A percentile compares a stretch with the other conserved stretches of the same genome.
phyloP scores from a whole-genome alignment of 2,888 invertebrate genomes.

The Brenthis ino region DNA sequence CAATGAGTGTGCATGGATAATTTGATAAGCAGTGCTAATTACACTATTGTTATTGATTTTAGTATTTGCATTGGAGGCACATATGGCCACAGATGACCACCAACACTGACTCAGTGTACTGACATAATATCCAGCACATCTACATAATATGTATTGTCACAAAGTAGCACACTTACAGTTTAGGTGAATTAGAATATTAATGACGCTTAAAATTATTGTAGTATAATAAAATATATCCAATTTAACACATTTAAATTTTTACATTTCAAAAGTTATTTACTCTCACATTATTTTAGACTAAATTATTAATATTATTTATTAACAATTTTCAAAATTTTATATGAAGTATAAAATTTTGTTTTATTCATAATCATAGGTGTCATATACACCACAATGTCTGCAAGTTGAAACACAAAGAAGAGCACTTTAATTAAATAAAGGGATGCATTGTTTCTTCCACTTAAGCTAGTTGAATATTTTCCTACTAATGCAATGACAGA shows the following conservation, averaged over 20 bases:
- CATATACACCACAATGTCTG: neutral
- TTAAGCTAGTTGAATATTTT: slow-evolving; percentile 7
- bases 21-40: slow-evolving; percentile 37
- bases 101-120: slow-evolving; percentile 27
- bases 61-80: slow-evolving; percentile 19
- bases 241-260: too few relatives aligned
- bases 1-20: neutral
- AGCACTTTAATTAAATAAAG: slow-evolving; percentile 1
- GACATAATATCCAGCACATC: neutral
- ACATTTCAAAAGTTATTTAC: too few relatives aligned
- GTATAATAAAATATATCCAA: too few relatives aligned
- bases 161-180: slow-evolving; percentile 12
- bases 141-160: neutral
- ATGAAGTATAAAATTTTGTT: too few relatives aligned
- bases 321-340: too few relatives aligned
- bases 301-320: too few relatives aligned
- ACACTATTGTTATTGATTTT: slow-evolving; percentile 28
- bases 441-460: neutral
- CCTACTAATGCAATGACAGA: neutral
- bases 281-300: too few relatives aligned
- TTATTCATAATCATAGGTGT: too few relatives aligned
- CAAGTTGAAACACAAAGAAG: neutral
- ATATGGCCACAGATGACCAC: slow-evolving; percentile 21
- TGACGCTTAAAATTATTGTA: neutral
- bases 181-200: neutral